Percentiles rank a stretch among this genome's conserved stretches.
These are phyloP conservation scores for Agonum fuliginosum DNA, from an alignment of 2,888 invertebrate genomes.

Conservation along the genomic window DNA sequence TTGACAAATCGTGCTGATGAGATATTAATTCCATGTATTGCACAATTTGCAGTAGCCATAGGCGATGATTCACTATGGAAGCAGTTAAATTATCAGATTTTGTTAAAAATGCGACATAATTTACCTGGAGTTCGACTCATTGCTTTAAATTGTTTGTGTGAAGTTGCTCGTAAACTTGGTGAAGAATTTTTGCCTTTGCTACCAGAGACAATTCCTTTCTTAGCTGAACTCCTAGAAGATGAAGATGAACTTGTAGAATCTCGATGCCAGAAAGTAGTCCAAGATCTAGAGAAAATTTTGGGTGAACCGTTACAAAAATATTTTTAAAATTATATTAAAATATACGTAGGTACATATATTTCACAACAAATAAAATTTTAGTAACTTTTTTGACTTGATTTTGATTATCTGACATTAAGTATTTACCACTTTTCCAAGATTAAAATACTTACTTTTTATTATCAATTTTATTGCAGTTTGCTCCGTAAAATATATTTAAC, in stretches of 20 bases:
- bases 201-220: slow-evolving; percentile 95
- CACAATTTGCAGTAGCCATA: slow-evolving; percentile 87
- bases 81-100: slow-evolving; percentile 90
- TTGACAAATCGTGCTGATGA: slow-evolving; percentile 78
- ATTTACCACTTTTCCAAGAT: no score
- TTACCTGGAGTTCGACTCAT: slow-evolving; percentile 84
- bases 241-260: slow-evolving; percentile 89
- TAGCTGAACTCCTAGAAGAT: slow-evolving; percentile 94
- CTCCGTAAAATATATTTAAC: no score
- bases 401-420: no score
- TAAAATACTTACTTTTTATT: no score
- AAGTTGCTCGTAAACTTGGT: slow-evolving; percentile 88
- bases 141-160: slow-evolving; percentile 83
- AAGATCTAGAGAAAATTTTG: slow-evolving; percentile 88
- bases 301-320: slow-evolving; percentile 94
- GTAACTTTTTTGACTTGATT: no score
- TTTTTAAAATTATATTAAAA: slow-evolving; percentile 74
- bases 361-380: no score
- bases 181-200: slow-evolving; percentile 91
- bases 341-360: no score
- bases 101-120: slow-evolving; percentile 89
- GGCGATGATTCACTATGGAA: slow-evolving; percentile 93
- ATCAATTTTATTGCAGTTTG: no score
- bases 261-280: slow-evolving; percentile 85
- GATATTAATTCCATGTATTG: slow-evolving; percentile 85